phyloP scores from a whole-genome alignment of 2,888 invertebrate species.

The Cataglyphis livida region DNA sequence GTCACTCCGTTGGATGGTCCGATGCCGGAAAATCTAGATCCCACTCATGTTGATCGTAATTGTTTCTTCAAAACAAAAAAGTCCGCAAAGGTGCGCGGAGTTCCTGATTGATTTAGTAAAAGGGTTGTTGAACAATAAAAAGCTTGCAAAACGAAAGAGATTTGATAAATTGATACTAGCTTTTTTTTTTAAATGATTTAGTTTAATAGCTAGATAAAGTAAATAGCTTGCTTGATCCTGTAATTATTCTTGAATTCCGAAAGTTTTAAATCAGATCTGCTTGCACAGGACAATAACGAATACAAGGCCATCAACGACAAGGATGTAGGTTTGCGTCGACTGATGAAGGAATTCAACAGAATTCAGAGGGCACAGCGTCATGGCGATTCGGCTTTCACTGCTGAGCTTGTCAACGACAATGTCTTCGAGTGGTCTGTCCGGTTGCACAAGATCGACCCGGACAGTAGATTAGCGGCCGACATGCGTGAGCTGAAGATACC shows the following conservation, averaged over 20 bases:
- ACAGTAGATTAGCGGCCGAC: conserved; percentile 93
- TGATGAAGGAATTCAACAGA: conserved; percentile 95
- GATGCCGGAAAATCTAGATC: conserved; percentile 78
- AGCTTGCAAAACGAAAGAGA: neutral
- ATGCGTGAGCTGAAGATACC: conserved; percentile 92
- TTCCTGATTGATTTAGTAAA: neutral
- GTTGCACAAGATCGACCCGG: conserved; percentile 93
- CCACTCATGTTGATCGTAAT: conserved; percentile 76
- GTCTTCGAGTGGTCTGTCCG: conserved; percentile 96
- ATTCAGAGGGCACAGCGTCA: conserved; percentile 91
- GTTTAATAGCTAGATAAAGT: neutral
- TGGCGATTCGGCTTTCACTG: conserved; percentile 92
- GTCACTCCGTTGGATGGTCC: conserved; percentile 83
- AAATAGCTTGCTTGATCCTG: conserved; percentile 4
- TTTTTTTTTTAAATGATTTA: neutral
- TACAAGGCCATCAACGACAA: conserved; percentile 84
- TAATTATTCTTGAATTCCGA: neutral
- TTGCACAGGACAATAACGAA: conserved; percentile 60
- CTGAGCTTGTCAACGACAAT: conserved; percentile 94
- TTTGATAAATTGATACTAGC: neutral
- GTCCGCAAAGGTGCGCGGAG: conserved; percentile 72
- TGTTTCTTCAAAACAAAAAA: conserved; percentile 83
- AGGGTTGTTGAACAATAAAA: neutral
- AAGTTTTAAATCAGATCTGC: conserved; percentile 18
- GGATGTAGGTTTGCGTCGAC: conserved; percentile 90